A percentile compares a stretch with the other conserved stretches of the same genome.
phyloP scores from a whole-genome alignment of 2,888 invertebrate genomes.

The Meganola albula region DNA sequence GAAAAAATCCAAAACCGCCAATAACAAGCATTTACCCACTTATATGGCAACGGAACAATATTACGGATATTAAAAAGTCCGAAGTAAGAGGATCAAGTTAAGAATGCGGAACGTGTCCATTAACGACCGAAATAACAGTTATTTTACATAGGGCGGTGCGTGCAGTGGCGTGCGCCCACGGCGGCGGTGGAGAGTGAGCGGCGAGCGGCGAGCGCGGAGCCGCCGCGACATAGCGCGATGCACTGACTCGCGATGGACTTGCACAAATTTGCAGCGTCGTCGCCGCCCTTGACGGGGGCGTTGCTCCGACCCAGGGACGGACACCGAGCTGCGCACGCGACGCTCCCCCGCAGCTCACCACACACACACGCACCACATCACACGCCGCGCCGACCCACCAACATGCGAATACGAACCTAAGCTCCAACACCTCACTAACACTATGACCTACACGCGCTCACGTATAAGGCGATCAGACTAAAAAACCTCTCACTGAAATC shows the following conservation, averaged over 20 bases:
- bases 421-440: conserved; percentile 20
- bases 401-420: conserved; percentile 29
- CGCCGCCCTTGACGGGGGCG: conserved; percentile 78
- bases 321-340: conserved; percentile 71
- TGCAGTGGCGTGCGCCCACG: conserved; percentile 50
- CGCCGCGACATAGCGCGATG: conserved; percentile 76
- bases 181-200: conserved; percentile 44
- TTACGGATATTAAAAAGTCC: conserved; percentile 34
- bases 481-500: conserved; percentile 6
- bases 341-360: conserved; percentile 59
- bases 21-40: conserved; percentile 43
- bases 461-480: background rate
- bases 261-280: conserved; percentile 77
- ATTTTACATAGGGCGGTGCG: conserved; percentile 68
- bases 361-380: conserved; percentile 35
- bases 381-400: conserved; percentile 35
- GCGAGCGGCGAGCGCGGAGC: conserved; percentile 65
- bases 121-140: conserved; percentile 74
- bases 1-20: conserved; percentile 42
- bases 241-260: conserved; percentile 73
- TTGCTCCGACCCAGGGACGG: conserved; percentile 76
- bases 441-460: conserved; percentile 15
- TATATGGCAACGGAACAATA: conserved; percentile 37
- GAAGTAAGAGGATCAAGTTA: conserved; percentile 50
- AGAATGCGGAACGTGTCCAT: conserved; percentile 73